phyloP scores from a whole-genome alignment of 2,888 invertebrate species.

The Caenorhabditis auriculariae region DNA sequence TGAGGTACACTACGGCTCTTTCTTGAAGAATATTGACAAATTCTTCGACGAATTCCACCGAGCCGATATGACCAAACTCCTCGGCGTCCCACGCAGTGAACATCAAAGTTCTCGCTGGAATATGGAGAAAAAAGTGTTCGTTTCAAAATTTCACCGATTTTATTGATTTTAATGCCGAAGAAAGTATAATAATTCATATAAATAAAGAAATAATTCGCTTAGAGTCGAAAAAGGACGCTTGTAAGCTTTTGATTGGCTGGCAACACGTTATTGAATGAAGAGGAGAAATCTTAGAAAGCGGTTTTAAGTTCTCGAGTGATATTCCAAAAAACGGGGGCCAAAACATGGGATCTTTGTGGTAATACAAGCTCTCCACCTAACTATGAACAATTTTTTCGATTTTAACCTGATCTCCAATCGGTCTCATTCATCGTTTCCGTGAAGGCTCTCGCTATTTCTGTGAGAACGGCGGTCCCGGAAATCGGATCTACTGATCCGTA shows the following conservation, averaged over 20 bases:
- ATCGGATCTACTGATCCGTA: slow-evolving; percentile 66
- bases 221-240: slow-evolving; percentile 33
- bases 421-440: slow-evolving; percentile 28
- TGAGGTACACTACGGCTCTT: slow-evolving; percentile 65
- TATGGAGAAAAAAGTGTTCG: too few species aligned
- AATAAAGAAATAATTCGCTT: not conserved
- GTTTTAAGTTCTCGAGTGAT: too few species aligned
- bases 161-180: too few species aligned
- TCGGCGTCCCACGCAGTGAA: slow-evolving; percentile 67
- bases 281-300: too few species aligned
- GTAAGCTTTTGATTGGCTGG: too few species aligned
- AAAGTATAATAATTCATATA: not conserved
- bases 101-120: slow-evolving; percentile 63
- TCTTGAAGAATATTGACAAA: slow-evolving; percentile 50
- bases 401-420: slow-evolving; percentile 66
- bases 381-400: not conserved
- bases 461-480: slow-evolving; percentile 66
- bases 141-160: not conserved
- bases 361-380: too few species aligned
- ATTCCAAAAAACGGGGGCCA: too few species aligned
- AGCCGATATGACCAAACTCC: slow-evolving; percentile 65
- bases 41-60: slow-evolving; percentile 68
- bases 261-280: too few species aligned
- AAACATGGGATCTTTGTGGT: too few species aligned
- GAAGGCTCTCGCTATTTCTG: slow-evolving; percentile 64